Evolutionary conservation across 2,888 invertebrate genomes (phyloP).

Genomic region (Graphium colonna): DNA sequence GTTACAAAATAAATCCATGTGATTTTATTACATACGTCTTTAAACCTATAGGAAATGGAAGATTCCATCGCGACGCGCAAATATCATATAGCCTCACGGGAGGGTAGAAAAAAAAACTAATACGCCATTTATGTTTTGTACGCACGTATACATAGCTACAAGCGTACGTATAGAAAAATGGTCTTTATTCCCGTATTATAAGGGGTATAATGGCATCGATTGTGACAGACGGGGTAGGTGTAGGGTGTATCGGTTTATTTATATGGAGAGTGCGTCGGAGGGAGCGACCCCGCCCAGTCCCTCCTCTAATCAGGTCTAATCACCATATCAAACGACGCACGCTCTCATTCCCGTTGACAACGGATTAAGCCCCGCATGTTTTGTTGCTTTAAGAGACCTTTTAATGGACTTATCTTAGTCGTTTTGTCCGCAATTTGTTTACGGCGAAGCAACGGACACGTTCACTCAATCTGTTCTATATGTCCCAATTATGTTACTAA

Average conservation of each 20-base stretch:
- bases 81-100: slow-evolving; percentile 51
- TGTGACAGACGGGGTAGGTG: slow-evolving; percentile 47
- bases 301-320: slow-evolving; percentile 78
- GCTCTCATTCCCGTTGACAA: slow-evolving; percentile 73
- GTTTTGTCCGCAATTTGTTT: background rate
- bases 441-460: too few relatives aligned
- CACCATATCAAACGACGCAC: slow-evolving; percentile 80
- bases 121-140: slow-evolving; percentile 67
- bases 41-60: slow-evolving; percentile 58
- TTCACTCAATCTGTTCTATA: background rate
- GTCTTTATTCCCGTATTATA: slow-evolving; percentile 27
- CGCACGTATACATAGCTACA: slow-evolving; percentile 29
- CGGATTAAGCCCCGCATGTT: slow-evolving; percentile 53
- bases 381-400: slow-evolving; percentile 1
- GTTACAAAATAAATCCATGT: background rate
- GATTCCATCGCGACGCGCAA: slow-evolving; percentile 70
- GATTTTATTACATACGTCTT: slow-evolving; percentile 42
- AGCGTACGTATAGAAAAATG: slow-evolving; percentile 14
- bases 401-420: background rate
- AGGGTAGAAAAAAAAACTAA: slow-evolving; percentile 63
- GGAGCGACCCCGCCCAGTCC: slow-evolving; percentile 45
- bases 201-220: slow-evolving; percentile 30
- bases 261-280: slow-evolving; percentile 72
- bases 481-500: too few relatives aligned
- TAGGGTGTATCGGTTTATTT: slow-evolving; percentile 74